Evolutionary conservation across 30 jellyfish, hydroid and myxozoan genomes (phyloP), one percentile per base, ranked within the genome.

Genomic region (Aurelia coerulea): DNA sequence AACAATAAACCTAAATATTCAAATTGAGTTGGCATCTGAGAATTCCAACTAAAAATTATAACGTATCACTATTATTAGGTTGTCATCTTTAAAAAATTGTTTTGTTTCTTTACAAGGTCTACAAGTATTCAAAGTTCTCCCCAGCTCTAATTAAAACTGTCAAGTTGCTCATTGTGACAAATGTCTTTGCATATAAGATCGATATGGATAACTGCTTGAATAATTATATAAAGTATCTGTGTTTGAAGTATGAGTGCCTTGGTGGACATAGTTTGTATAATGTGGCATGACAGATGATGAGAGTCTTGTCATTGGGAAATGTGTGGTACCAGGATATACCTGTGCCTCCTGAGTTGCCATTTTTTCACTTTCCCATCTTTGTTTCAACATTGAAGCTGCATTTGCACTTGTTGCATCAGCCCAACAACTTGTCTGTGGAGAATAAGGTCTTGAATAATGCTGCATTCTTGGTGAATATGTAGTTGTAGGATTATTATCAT

Each of bases 261-360:
- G 86, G 14, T 75, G 74, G 16, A 56, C 62, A 59, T 75, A 75
- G 59, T 75, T 56, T 19, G 86, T 39, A 23, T 75, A 75, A 75
- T 75, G 86, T 23, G 86, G 86, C 86, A 75, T 56, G 34, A 75
- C 86, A 54, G 75, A 18, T 54, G 86, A 75, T 18, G 86, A 52
- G 10, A 75, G 62, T 34, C 74, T 75, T 23, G 86, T 75, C 86
- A 75, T 75, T 29, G 74, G 86, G 62, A 75, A 75, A 56, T 75
- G 86, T 29, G 86, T 39, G 18, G 74, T 32, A 10, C 75, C 74
- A 4, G 74, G 33, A 9, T 16, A 35, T 15, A 51, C 50, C 37
- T 12, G 59, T 23, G 46, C 18, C 4, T 73, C 83, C 68, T 41
- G 83, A 15, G 56, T 23, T 10, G 83, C 19, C 23, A 18, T 42